Evolutionary conservation across 2,888 invertebrate genomes (phyloP).

Genomic region (Nasonovia ribisnigri): DNA sequence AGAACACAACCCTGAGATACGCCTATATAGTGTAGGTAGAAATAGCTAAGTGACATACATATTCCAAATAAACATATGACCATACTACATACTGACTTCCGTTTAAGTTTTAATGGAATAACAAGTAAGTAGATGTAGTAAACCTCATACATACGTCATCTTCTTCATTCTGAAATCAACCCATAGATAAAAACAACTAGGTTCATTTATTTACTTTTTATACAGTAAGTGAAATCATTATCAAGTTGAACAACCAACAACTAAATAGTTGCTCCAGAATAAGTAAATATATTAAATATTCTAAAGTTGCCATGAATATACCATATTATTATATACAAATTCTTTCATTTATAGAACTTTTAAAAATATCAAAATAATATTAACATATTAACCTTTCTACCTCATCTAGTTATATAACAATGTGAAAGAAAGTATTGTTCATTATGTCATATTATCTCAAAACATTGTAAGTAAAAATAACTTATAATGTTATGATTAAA

Average conservation of each 20-base stretch:
- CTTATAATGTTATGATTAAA: not conserved
- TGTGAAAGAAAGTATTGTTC: not conserved
- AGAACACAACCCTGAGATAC: constrained; percentile 42
- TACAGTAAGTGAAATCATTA: constrained; percentile 44
- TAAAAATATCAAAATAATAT: not conserved
- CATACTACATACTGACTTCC: constrained; percentile 49
- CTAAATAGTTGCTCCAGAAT: not conserved
- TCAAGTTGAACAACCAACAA: constrained; percentile 54
- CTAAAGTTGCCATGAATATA: constrained; percentile 44
- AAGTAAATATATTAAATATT: not conserved
- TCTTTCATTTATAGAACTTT: not conserved
- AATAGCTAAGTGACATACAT: constrained; percentile 41
- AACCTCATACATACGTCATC: constrained; percentile 49
- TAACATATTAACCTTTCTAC: not conserved
- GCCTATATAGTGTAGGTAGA: not conserved
- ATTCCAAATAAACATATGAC: constrained; percentile 23
- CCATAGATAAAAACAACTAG: constrained; percentile 56
- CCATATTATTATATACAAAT: not conserved
- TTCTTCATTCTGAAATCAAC: constrained; percentile 61
- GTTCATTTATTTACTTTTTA: constrained; percentile 50
- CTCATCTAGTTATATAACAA: not conserved
- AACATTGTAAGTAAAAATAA: not conserved
- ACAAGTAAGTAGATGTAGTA: constrained; percentile 49
- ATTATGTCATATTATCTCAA: not conserved
- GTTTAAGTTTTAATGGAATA: constrained; percentile 40